These are phyloP conservation scores for Norana najaformis DNA, from an alignment of 2,888 invertebrate species.

Conservation along the genomic window DNA sequence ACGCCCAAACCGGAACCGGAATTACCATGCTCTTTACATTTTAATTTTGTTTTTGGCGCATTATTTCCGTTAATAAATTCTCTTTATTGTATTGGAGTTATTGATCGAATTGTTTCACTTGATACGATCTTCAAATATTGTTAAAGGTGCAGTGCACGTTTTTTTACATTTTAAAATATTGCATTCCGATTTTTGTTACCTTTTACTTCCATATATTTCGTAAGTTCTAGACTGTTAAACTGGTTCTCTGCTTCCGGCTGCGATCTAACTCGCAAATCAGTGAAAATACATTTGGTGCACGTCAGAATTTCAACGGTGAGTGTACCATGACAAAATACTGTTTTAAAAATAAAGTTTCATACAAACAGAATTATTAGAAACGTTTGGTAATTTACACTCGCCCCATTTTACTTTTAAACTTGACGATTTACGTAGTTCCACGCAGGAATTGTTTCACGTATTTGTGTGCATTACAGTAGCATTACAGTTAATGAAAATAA, in stretches of 20 bases:
- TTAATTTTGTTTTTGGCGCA: background rate
- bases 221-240: background rate
- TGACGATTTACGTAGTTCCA: background rate
- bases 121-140: background rate
- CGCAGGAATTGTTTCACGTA: background rate
- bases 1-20: constrained; percentile 5
- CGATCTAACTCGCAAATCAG: background rate
- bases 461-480: background rate
- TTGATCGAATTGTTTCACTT: background rate
- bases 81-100: background rate
- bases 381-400: background rate
- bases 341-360: background rate
- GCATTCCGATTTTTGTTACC: background rate
- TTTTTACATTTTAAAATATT: constrained; percentile 5
- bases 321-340: background rate
- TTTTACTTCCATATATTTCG: background rate
- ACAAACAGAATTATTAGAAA: no score
- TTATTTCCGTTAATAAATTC: background rate
- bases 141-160: background rate
- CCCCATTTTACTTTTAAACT: background rate
- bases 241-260: constrained; percentile 1
- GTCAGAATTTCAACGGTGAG: background rate
- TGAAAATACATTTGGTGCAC: background rate
- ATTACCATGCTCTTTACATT: constrained; percentile 6
- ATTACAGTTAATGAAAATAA: background rate